Evolutionary conservation across 2,797 vertebrate species (phyloP).

Genomic region (Carcharodon carcharias): DNA sequence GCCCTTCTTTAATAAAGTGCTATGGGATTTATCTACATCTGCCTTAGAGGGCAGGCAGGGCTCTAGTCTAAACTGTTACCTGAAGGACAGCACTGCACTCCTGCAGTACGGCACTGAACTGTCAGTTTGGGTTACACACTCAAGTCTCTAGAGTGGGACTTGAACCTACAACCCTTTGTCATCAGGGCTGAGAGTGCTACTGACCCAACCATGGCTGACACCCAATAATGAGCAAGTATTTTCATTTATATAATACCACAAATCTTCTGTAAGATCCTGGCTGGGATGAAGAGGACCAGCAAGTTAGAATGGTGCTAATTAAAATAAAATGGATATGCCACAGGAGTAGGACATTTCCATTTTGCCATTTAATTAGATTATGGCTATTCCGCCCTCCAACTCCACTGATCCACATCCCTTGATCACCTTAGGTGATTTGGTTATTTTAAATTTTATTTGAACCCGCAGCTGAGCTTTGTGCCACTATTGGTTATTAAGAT

Average conservation of each 20-base stretch:
- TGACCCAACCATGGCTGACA: background rate
- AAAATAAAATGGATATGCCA: background rate
- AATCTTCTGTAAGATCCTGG: background rate
- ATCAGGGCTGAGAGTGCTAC: background rate
- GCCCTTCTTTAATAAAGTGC: background rate
- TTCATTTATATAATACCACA: background rate
- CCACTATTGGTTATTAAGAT: background rate
- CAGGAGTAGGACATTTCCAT: background rate
- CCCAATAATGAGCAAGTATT: background rate
- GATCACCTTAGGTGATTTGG: background rate
- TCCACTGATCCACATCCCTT: background rate
- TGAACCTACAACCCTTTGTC: background rate
- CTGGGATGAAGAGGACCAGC: background rate
- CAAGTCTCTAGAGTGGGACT: background rate
- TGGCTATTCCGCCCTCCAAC: background rate
- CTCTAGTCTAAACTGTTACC: background rate
- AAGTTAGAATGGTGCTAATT: background rate
- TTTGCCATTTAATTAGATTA: background rate
- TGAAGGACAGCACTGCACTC: background rate
- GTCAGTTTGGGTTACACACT: background rate
- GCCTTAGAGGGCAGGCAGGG: background rate
- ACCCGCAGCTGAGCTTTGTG: background rate
- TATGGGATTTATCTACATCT: background rate
- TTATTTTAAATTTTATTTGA: background rate
- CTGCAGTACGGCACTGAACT: background rate